Conservation (phyloP, 1,140 invertebrate species). For the Aphelenchoides besseyi region DNA sequence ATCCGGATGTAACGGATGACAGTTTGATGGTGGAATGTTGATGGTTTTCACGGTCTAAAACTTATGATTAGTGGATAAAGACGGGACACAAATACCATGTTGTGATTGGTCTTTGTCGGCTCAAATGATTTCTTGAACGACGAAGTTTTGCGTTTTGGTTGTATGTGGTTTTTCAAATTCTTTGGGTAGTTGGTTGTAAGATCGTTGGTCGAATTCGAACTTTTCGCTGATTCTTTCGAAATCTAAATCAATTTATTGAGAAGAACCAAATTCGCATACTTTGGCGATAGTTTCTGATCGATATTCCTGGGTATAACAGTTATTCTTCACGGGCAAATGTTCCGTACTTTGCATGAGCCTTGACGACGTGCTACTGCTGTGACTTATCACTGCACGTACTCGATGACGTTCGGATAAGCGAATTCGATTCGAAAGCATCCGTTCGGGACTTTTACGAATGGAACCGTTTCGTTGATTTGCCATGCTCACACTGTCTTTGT, state of each 20-base stretch:
- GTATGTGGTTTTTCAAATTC: too few species aligned
- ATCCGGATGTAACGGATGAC: neutral
- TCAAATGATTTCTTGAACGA: too few species aligned
- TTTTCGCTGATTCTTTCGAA: too few species aligned
- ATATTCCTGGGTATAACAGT: too few species aligned
- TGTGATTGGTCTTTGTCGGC: too few species aligned
- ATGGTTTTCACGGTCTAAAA: neutral
- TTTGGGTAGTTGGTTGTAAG: too few species aligned
- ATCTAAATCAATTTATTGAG: too few species aligned
- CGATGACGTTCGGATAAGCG: neutral
- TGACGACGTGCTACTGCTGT: neutral
- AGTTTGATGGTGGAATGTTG: neutral
- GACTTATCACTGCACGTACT: neutral
- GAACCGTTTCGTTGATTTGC: neutral
- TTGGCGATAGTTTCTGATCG: too few species aligned
- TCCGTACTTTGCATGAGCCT: neutral
- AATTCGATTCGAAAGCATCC: neutral
- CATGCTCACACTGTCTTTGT: conserved; percentile 10
- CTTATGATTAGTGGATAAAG: neutral
- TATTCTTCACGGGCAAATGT: neutral
- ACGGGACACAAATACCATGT: too few species aligned
- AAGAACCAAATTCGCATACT: too few species aligned
- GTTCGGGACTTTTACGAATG: neutral
- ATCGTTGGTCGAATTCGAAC: too few species aligned
- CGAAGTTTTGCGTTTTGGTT: too few species aligned